A percentile compares a stretch with the other conserved stretches of the same genome.
phyloP scores from a whole-genome alignment of 2,797 vertebrate genomes.

The Geotrypetes seraphini region DNA sequence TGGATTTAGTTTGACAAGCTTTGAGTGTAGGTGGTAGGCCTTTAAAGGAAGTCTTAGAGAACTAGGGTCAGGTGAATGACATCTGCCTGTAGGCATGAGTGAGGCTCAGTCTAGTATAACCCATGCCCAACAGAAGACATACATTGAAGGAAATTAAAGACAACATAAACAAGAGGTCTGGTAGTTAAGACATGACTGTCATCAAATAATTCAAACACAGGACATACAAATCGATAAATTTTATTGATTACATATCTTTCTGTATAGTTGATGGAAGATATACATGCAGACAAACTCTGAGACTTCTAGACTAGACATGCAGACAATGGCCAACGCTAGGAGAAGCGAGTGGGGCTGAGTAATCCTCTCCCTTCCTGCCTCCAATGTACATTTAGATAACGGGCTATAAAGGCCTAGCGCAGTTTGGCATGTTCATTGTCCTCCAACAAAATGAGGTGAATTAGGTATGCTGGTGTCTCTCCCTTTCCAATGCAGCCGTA shows the following conservation, averaged over 20 bases:
- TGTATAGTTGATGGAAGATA: conserved; percentile 45
- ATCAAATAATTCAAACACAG: conserved; percentile 5
- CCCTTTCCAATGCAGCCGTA: too few relatives aligned
- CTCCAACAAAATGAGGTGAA: too few relatives aligned
- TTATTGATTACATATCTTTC: conserved; percentile 58
- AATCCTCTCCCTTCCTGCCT: conserved; percentile 25
- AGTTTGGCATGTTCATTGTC: too few relatives aligned
- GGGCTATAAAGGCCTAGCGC: conserved; percentile 4
- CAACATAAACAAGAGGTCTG: fast-evolving
- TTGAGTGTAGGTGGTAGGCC: too few relatives aligned
- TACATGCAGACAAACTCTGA: conserved; percentile 48
- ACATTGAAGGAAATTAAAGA: too few relatives aligned
- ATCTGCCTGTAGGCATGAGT: too few relatives aligned
- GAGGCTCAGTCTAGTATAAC: too few relatives aligned
- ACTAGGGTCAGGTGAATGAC: too few relatives aligned
- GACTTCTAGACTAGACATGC: conserved; percentile 50
- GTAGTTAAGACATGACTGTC: background rate
- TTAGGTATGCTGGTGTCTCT: too few relatives aligned
- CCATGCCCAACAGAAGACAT: background rate
- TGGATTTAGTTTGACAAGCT: too few relatives aligned
- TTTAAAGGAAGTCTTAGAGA: too few relatives aligned
- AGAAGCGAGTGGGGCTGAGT: conserved; percentile 15
- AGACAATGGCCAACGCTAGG: conserved; percentile 38
- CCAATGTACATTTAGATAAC: conserved; percentile 5
- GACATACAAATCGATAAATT: conserved; percentile 38